Base-by-base conservation (phyloP, 2,113 vertebrate genomes). In the Uria lomvia region DNA sequence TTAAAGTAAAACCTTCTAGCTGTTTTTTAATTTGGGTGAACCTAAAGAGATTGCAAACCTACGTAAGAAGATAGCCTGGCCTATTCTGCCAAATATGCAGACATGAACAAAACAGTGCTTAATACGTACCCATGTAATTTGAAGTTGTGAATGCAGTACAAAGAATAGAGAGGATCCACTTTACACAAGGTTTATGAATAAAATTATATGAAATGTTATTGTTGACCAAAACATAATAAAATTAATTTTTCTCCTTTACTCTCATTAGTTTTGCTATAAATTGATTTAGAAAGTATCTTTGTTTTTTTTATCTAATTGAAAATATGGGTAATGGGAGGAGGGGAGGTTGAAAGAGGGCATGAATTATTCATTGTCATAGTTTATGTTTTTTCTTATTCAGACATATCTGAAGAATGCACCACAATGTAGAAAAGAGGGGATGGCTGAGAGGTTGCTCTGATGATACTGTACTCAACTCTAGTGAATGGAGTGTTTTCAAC, bases 51-150 rank as follows among this genome's bases (percentile, higher is more conserved):
- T 30, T 60, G 55, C 14, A 86, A 14, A 49, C 14, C 16, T 32
- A 4, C 0, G 0, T 34, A 47, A 66, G 49, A 56, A 14, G 5
- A 15, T 38, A 86, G 20, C 16, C 32, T 66, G 36, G 13, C 24
- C 27, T 60, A 24, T 36, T 62, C 32, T 22, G 8, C 30, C 29
- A 13, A 19, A 17, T 47, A 36, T 5, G 11, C 19, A 73, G 76
- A 22, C 3, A 5, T 34, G 49, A 68, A 26, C 13, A 58, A 47
- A 73, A 7, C 22, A 15, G 6, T 18, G 26, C 26, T 47, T 10
- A 13, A 0, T 49, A 11, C 7, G 3, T 53, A 67, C 30, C 42
- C 8, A 5, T 16, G 42, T 52, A 16, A 19, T 36, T 80, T 13
- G 9, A 47, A 81, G 38, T 15, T 70, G 59, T 59, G n/a, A 5